Evolutionary conservation across 2,888 invertebrate genomes (phyloP), one percentile per base, ranked within the genome.

Genomic region (Eupithecia subfuscata): DNA sequence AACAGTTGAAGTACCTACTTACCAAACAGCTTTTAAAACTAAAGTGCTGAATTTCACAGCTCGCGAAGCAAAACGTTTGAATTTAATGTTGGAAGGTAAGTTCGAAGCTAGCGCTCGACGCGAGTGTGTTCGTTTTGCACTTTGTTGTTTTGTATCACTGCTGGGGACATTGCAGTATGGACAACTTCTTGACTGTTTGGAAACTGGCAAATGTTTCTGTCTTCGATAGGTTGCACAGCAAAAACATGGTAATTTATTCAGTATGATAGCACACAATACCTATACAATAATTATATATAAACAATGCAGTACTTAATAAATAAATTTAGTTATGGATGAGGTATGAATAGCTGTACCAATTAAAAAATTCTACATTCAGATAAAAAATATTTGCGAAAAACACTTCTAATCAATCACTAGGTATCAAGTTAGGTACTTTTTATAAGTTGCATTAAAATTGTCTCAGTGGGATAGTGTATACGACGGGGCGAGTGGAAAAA

Each of bases 61-160:
- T 34, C 34, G 30, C 34, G 12, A 60, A 25, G 60, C 25, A 34
- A 72, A 72, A 72, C 67, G 40, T 56, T 56, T 43, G 56, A 56
- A 56, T 72, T 72, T 68, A 16, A 60, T 68, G 72, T 72, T 56
- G 60, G 43, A 68, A 56, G 64, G 37, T 2, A 71, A 71, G 71
- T 71, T 71, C 14, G 45, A 6, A 60, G 22, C 25, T 12, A 6
- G 25, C 60, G 6, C 60, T 64, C 64, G 45, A 45, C 22, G 30
- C 64, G n/a, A 34, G 48, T 18, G 9, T 16, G 18, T 64, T 18
- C 0, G 30, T 34, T 18, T 18, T 16, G 64, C 12, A n/a, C 30
- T 48, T 48, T 69, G 69, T 37, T 70, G 70, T 56, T 25, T 56
- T 70, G 37, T 18, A 9, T 34, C 8, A 14, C 64, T n/a, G 22